A percentile compares a stretch with the other conserved stretches of the same genome.
phyloP scores from a whole-genome alignment of 1,140 invertebrate species.

The Frieseomelitta varia region DNA sequence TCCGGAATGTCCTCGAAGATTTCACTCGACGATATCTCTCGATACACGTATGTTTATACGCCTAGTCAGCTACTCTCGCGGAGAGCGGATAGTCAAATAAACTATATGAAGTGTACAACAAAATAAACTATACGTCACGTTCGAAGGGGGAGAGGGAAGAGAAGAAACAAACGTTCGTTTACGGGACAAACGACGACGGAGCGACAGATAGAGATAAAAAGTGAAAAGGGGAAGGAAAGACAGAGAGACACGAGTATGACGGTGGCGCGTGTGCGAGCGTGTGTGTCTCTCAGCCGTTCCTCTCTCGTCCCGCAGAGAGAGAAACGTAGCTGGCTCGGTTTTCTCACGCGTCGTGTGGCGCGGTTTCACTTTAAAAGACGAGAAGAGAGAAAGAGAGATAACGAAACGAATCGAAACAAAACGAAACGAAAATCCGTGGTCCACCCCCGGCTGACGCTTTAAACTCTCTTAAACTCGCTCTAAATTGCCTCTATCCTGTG shows the following conservation, averaged over 20 bases:
- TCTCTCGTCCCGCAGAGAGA: neutral
- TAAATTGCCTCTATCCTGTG: slow-evolving; percentile 73
- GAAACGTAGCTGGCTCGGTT: neutral
- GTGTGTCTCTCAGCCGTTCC: slow-evolving; percentile 17
- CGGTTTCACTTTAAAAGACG: slow-evolving; percentile 3
- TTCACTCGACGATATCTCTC: neutral
- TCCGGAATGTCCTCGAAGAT: neutral
- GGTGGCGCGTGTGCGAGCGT: neutral
- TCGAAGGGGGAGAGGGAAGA: neutral
- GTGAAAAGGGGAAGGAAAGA: neutral
- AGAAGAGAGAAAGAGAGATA: neutral
- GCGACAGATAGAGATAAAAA: too few relatives aligned
- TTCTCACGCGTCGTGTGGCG: slow-evolving; percentile 37
- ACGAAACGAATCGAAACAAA: neutral
- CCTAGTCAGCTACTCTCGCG: too few relatives aligned
- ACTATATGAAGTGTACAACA: neutral
- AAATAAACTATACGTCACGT: neutral
- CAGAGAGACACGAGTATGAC: neutral
- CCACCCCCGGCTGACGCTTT: neutral
- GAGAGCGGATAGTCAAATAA: neutral
- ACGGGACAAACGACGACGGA: neutral
- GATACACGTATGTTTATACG: neutral
- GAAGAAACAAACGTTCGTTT: slow-evolving; percentile 2
- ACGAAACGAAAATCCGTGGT: too few relatives aligned
- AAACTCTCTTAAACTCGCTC: slow-evolving; percentile 66